These are phyloP conservation scores for Cynopterus brachyotis DNA, from an alignment of 2,113 vertebrate genomes.

Conservation along the genomic window DNA sequence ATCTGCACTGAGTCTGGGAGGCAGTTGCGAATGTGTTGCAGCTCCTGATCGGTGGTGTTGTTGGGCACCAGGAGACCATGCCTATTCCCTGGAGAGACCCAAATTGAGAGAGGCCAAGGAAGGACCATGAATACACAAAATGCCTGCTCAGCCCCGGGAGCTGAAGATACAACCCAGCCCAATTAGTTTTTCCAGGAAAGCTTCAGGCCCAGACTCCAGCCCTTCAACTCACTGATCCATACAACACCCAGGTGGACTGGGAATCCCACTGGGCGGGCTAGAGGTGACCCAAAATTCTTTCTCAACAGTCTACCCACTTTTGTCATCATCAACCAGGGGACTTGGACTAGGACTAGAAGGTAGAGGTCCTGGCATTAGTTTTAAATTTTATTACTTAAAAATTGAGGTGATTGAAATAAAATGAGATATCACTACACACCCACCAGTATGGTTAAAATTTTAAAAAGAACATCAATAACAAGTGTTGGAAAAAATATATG, in stretches of 20 bases:
- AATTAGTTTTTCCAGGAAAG: neutral
- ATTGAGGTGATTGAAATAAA: neutral
- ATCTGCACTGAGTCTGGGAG: slow-evolving; percentile 92
- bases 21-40: slow-evolving; percentile 95
- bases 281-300: neutral
- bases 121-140: neutral
- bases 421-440: neutral
- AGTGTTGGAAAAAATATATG: neutral
- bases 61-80: slow-evolving; percentile 95
- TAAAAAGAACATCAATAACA: neutral
- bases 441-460: neutral
- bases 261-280: neutral
- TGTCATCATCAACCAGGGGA: neutral
- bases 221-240: neutral
- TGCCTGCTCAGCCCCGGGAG: neutral
- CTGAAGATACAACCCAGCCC: neutral
- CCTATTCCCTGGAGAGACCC: slow-evolving; percentile 89
- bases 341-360: neutral
- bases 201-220: neutral
- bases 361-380: neutral
- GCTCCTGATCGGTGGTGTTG: slow-evolving; percentile 97
- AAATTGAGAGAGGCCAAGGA: neutral
- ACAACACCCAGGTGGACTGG: neutral
- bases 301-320: neutral
- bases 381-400: slow-evolving; percentile 18